Base-by-base conservation (phyloP, 2,113 vertebrate genomes). In the Diglossa brunneiventris region DNA sequence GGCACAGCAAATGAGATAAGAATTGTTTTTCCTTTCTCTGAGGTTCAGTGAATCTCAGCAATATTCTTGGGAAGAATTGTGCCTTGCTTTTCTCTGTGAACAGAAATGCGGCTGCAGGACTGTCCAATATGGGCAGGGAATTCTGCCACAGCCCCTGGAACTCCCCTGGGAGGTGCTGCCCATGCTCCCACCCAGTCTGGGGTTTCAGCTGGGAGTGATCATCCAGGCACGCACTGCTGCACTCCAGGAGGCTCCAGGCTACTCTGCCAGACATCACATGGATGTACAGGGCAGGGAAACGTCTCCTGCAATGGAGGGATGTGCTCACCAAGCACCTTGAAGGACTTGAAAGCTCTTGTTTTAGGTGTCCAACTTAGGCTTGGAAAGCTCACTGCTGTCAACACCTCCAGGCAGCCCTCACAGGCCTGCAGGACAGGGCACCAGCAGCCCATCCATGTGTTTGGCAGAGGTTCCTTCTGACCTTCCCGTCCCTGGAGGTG, bases 241-340 rank as follows among this genome's bases (percentile, higher is more conserved):
- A 7, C 33, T 12, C 31, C 28, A 6, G 37, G 64, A 78, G 64
- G 69, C 15, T 72, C 66, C 33, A n/a, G 30, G 62, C 56, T 31
- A 0, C 63, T 47, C 44, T n/a, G 58, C 12, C 6, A 13, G 31
- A 4, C 0, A 0, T 7, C 7, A 1, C 6, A 2, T 2, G 52
- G 77, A 46, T 5, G 6, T 8, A 15, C 12, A 35, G 78, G 39
- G 24, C 77, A 58, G 58, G 35, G 20, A 67, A 66, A 81, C 8
- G 24, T 41, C 39, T 52, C 42, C 26, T 66, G 55, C 23, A 9
- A 6, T 0, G 3, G 41, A 19, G 11, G 22, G 21, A 37, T 5
- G 15, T 6, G 14, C 21, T 11, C 35, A 11, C 7, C 11, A 35
- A 16, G 15, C 8, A 46, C 55, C 46, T 28, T 14, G n/a, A 61